Base-by-base conservation (phyloP, 2,888 invertebrate genomes). In the Philereme transversata region DNA sequence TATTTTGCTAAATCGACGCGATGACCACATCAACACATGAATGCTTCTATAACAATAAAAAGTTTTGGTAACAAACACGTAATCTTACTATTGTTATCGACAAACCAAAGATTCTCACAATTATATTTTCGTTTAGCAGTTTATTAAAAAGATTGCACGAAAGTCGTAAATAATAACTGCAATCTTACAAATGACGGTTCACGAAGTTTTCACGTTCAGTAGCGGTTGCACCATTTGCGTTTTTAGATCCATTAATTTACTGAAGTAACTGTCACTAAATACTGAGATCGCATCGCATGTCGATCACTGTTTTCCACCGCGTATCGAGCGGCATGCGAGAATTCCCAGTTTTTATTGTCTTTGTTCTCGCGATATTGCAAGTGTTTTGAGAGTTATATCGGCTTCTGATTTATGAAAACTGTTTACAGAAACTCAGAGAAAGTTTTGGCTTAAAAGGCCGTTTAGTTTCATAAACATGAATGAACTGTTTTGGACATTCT, bases 51-150 rank as follows among this genome's bases (percentile, higher is more conserved):
- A 65, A 63, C 47, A 58, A 56, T 51, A 67, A 70, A 47, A 68
- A 67, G 66, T 63, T 69, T 56, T 68, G 69, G 56, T 61, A 67
- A 62, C 22, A 64, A 53, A 54, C 67, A 79, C 71, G 77, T 79
- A 84, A 83, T 74, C 63, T 60, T 67, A 65, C 76, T 67, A 84
- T 85, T 85, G 83, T 85, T 80, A 70, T 71, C 68, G 65, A 63
- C 64, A 64, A 70, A 74, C 68, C 72, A 73, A 75, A 63, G 46
- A 66, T 82, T 86, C 84, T 67, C 84, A 84, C 76, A 72, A 77
- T 82, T 78, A 79, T 62, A 67, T 74, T 56, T 77, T 76, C 75
- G 78, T 75, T 69, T 66, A 63, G 62, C 63, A 73, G 76, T 75
- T 62, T 73, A 70, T 70, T 70, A 67, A 76, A 80, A 78, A 75